phyloP scores from a whole-genome alignment of 1,140 invertebrate species.

The Leptinotarsa undecemlineata region DNA sequence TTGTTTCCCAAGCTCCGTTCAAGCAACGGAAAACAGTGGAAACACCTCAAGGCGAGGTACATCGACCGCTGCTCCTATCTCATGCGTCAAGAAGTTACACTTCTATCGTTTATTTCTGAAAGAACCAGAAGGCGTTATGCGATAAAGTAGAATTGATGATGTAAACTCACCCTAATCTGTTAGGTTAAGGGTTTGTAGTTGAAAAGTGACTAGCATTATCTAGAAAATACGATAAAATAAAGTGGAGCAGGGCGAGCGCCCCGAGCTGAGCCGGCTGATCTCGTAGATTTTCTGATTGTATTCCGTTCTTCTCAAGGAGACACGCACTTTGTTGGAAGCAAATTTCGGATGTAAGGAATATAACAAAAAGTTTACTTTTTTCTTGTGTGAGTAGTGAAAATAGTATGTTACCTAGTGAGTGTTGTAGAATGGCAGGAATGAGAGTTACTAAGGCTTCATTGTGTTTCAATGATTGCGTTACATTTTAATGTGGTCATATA shows the following conservation, averaged over 20 bases:
- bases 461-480: too few species aligned
- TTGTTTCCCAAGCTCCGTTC: constrained; percentile 5
- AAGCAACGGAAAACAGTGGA: background rate
- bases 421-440: too few species aligned
- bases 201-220: constrained; percentile 22
- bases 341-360: too few species aligned
- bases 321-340: background rate
- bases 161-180: constrained; percentile 24
- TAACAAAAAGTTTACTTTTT: too few species aligned
- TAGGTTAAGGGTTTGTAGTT: constrained; percentile 23
- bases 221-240: background rate
- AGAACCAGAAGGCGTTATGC: constrained; percentile 12
- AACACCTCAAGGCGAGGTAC: constrained; percentile 10
- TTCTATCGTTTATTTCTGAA: constrained; percentile 12
- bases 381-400: too few species aligned
- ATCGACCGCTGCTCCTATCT: constrained; percentile 1
- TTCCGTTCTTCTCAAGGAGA: background rate
- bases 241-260: background rate
- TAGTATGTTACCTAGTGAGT: too few species aligned
- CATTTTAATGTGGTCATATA: too few species aligned
- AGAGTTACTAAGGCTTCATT: too few species aligned
- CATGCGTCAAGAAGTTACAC: constrained; percentile 13
- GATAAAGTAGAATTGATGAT: constrained; percentile 24
- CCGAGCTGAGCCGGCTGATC: background rate
- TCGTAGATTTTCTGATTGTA: background rate